Base-by-base conservation (phyloP, 2,888 invertebrate species). In the Eupeodes latifasciatus region DNA sequence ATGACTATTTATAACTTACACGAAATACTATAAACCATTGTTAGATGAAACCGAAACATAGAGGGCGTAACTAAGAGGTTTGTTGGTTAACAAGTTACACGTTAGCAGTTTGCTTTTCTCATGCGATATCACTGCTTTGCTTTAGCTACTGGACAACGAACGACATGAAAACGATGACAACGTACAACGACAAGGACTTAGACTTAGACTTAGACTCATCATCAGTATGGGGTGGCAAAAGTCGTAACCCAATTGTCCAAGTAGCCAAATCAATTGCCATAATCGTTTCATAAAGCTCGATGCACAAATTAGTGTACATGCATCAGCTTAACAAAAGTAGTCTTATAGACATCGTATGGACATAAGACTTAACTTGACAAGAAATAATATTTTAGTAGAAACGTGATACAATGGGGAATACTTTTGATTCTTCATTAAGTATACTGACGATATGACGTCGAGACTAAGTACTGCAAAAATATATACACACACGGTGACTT, bases 221-320 rank as follows among this genome's bases (percentile, higher is more conserved):
- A 47, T 27, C 44, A 7, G 11, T 5, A 61, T n/a, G 19, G 44
- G n/a, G 27, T 34, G 40, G 11, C 14, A 16, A 57, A 36, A 81
- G 40, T 47, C 69, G 19, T 83, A 83, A 86, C 75, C 67, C 71
- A 76, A 72, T 83, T 86, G 75, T 83, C 76, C 75, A 83, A 83
- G 79, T 75, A 53, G 34, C 44, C 57, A 53, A 76, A 77, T 66
- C 81, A 85, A 81, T 81, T 47, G 71, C 27, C 57, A 59, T 79
- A 79, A 86, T 79, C 69, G 79, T 47, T 51, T 80, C 47, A 62
- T 82, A 27, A 51, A 19, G 49, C 71, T 55, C 64, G 36, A 12
- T 71, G 85, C 75, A 79, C 69, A 57, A 34, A 72, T 62, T 49
- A 66, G 47, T 66, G 47, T 66, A 40, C 14, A 44, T 44, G 51